Evolutionary conservation across 2,797 vertebrate species (phyloP), one percentile per base, ranked within the genome.

Genomic region (Lagodon rhomboides): DNA sequence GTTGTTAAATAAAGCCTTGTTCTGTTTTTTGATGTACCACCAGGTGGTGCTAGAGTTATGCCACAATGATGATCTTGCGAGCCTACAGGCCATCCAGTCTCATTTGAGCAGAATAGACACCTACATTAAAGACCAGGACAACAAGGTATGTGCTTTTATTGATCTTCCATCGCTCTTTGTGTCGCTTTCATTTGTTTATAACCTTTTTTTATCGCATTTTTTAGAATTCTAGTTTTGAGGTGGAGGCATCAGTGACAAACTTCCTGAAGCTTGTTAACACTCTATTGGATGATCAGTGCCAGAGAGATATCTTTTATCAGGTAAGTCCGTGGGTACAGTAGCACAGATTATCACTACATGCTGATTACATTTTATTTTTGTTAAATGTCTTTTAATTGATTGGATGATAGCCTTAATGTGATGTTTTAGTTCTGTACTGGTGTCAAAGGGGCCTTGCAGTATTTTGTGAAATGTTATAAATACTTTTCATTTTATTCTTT

Each of bases 11-110:
- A 30, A 51, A 47, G 18, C 1, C 18, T 20, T 5, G n/a, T 54
- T 15, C 4, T 15, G 1, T 74, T n/a, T 75, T 22, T 68, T 46
- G 1, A 12, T 63, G 0, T 51, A 34, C 61, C 61, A 64, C 65
- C 77, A 91, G 88, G 72, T 89, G 75, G 88, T 82, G 82, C 79
- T 89, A 49, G 82, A 89, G 70, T 62, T 85, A 17, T 87, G 82
- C 73, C 38, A 30, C 61, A 75, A 18, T 60, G 49, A 81, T 38
- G 65, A 70, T 51, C 79, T 85, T 4, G 12, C 64, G 77, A 73
- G 12, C n/a, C 68, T 23, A 30, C 73, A 85, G 58, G 65, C 54
- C 50, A 62, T 85, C 18, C 64, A 91, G 72, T 60, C 22, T 69
- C 80, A 85, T 70, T 69, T 83, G 64, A 84, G 54, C 56, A 78